Evolutionary conservation across 2,797 vertebrate genomes (phyloP).

Genomic region (Schizothorax lantsangensis): DNA sequence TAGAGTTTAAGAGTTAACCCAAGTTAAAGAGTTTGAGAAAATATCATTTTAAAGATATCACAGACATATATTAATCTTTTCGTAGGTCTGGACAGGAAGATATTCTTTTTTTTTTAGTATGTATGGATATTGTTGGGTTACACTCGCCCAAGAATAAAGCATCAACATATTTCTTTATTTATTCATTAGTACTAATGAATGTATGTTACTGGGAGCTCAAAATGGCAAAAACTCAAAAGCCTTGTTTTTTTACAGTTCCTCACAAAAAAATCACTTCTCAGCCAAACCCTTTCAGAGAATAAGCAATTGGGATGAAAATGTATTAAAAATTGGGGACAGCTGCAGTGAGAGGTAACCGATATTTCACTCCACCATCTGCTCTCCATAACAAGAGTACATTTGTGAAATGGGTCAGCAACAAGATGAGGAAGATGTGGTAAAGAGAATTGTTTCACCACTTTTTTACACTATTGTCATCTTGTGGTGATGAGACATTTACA

Average conservation of each 20-base stretch:
- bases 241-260: neutral
- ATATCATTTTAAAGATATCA: neutral
- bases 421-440: slow-evolving; percentile 8
- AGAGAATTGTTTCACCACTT: neutral
- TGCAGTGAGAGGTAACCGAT: neutral
- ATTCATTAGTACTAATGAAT: neutral
- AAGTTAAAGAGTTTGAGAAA: neutral
- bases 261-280: neutral
- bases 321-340: neutral
- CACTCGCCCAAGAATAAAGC: neutral
- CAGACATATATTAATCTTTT: no score
- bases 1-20: no score
- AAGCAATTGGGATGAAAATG: neutral
- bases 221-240: neutral
- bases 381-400: neutral
- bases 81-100: neutral
- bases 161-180: no score
- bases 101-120: neutral
- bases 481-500: neutral
- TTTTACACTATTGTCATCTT: no score
- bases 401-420: neutral
- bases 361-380: neutral
- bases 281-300: slow-evolving; percentile 1
- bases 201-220: neutral
- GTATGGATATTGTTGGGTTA: neutral